Conservation (phyloP, 2,888 invertebrate species). For the Nowickia ferox region DNA sequence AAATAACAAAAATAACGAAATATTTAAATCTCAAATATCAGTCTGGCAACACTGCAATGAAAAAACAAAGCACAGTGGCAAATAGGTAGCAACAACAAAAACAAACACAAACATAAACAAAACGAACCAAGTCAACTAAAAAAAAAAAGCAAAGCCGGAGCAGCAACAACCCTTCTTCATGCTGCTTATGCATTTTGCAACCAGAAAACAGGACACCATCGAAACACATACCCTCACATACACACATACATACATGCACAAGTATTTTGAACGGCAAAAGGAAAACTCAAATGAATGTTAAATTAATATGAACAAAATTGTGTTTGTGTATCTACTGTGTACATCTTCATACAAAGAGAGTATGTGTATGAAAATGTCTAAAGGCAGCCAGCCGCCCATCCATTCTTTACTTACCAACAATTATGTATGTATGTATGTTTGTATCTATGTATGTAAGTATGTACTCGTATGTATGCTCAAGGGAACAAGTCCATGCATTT, state of each 20-base stretch:
- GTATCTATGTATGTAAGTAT: neutral
- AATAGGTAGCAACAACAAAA: slow-evolving; percentile 9
- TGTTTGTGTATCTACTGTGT: neutral
- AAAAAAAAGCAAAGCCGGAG: slow-evolving; percentile 22
- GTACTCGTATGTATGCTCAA: neutral
- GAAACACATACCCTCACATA: neutral
- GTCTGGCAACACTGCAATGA: slow-evolving; percentile 4
- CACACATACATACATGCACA: neutral
- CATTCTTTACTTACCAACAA: neutral
- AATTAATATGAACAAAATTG: slow-evolving; percentile 1
- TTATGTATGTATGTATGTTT: neutral
- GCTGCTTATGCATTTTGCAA: slow-evolving; percentile 14
- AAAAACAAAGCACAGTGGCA: slow-evolving; percentile 4
- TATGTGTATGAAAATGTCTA: neutral
- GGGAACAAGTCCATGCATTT: slow-evolving; percentile 23
- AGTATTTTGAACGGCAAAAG: slow-evolving; percentile 40
- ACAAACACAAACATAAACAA: slow-evolving; percentile 36
- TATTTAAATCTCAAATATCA: neutral
- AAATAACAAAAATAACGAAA: neutral
- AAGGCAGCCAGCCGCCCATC: neutral
- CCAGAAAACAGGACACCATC: slow-evolving; percentile 48
- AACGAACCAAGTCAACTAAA: slow-evolving; percentile 16
- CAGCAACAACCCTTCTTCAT: slow-evolving; percentile 20
- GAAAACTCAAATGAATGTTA: slow-evolving; percentile 26
- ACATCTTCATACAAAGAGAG: neutral